Evolutionary conservation across 1,140 invertebrate genomes (phyloP).

Genomic region (Batillaria attramentaria): DNA sequence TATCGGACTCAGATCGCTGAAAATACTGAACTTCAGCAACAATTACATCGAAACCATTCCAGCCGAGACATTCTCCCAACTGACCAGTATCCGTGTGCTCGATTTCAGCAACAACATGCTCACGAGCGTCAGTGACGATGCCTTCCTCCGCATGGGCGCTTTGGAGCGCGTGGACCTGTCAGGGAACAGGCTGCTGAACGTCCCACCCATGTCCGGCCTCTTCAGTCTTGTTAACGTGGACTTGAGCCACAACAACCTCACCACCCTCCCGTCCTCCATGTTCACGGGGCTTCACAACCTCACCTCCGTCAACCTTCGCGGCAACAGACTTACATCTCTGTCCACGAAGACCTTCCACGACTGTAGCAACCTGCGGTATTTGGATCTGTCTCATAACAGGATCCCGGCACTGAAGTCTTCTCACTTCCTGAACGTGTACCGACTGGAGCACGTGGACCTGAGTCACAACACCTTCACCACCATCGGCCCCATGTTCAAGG

Average conservation of each 20-base stretch:
- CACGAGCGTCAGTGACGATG: constrained; percentile 15
- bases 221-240: constrained; percentile 23
- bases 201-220: constrained; percentile 29
- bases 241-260: constrained; percentile 36
- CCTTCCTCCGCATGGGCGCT: constrained; percentile 27
- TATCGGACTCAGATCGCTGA: constrained; percentile 11
- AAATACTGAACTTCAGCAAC: constrained; percentile 33
- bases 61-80: constrained; percentile 24
- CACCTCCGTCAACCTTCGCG: not conserved
- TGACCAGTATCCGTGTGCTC: constrained; percentile 23
- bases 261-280: constrained; percentile 17
- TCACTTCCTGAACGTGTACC: constrained; percentile 17
- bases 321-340: constrained; percentile 18
- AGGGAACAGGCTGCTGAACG: constrained; percentile 29
- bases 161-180: constrained; percentile 28
- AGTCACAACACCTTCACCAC: constrained; percentile 27
- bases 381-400: constrained; percentile 34
- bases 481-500: constrained; percentile 21
- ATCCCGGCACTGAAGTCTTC: constrained; percentile 4
- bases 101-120: constrained; percentile 37
- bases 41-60: constrained; percentile 38
- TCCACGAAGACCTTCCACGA: constrained; percentile 32
- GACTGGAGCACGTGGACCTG: constrained; percentile 24
- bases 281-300: constrained; percentile 24
- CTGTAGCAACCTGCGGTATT: not conserved